phyloP scores from a whole-genome alignment of 2,888 invertebrate genomes.

The Peribatodes rhomboidaria region DNA sequence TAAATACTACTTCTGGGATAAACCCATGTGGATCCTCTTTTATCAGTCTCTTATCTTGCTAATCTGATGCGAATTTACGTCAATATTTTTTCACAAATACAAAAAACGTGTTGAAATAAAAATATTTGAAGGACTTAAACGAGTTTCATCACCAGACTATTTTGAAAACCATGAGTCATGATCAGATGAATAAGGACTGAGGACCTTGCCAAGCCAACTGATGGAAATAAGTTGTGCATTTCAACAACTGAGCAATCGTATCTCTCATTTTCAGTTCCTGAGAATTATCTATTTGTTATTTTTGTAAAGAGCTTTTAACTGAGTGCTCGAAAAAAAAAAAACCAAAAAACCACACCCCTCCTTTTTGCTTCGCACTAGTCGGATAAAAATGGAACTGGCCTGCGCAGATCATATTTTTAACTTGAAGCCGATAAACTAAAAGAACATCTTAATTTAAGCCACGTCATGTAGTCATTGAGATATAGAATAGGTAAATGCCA shows the following conservation, averaged over 20 bases:
- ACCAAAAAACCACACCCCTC: too few species aligned
- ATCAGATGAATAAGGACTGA: conserved; percentile 14
- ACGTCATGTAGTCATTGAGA: too few species aligned
- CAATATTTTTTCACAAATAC: conserved; percentile 2
- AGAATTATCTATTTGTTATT: neutral
- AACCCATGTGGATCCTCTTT: neutral
- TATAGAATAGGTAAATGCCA: too few species aligned
- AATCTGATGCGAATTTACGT: conserved; percentile 11
- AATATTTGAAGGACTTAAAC: conserved; percentile 22
- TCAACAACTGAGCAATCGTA: neutral
- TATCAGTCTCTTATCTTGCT: conserved; percentile 18
- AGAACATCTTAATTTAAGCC: too few species aligned
- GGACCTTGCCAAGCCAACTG: conserved; percentile 30
- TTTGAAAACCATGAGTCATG: conserved; percentile 8
- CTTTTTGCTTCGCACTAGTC: too few species aligned
- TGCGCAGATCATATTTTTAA: too few species aligned
- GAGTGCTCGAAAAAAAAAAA: too few species aligned
- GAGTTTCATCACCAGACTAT: conserved; percentile 20
- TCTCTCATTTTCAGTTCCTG: neutral
- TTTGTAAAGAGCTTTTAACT: neutral
- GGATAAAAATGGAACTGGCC: too few species aligned
- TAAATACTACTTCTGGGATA: conserved; percentile 1
- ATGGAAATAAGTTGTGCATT: conserved; percentile 7
- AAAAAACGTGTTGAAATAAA: conserved; percentile 3
- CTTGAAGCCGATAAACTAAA: too few species aligned